Conservation (phyloP, 1,140 invertebrate genomes). For the Mycetomoellerius zeteki region DNA sequence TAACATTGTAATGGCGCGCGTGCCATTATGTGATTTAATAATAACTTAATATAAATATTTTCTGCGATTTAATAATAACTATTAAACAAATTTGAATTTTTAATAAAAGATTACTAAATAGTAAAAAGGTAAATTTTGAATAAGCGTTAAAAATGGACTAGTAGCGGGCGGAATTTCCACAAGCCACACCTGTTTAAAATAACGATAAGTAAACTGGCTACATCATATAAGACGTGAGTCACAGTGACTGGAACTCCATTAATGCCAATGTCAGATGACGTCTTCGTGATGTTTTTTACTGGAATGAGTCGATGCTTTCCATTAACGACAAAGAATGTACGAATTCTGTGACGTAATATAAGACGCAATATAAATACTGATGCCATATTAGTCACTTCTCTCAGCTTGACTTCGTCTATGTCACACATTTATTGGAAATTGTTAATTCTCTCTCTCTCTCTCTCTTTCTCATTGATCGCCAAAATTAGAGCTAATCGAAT, state of each 20-base stretch:
- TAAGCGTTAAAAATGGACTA: background rate
- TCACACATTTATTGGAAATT: background rate
- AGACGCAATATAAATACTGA: constrained; percentile 21
- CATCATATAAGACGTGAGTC: constrained; percentile 57
- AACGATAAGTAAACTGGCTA: constrained; percentile 50
- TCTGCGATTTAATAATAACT: too few species aligned
- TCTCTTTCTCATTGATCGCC: background rate
- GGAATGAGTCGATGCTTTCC: constrained; percentile 14
- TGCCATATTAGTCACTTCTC: background rate
- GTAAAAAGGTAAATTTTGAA: background rate
- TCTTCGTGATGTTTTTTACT: background rate
- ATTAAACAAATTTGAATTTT: too few species aligned
- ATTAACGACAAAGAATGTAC: background rate
- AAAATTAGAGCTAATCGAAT: background rate
- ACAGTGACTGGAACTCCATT: constrained; percentile 35
- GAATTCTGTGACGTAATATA: background rate
- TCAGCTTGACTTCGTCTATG: background rate
- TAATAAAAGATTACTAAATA: too few species aligned
- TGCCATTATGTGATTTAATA: too few species aligned
- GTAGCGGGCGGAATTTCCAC: background rate
- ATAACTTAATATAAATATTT: too few species aligned
- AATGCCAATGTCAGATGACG: constrained; percentile 24
- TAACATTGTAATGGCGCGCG: too few species aligned
- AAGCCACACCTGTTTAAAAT: constrained; percentile 62
- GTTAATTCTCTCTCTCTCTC: too few species aligned